A percentile compares a stretch with the other conserved stretches of the same genome.
Evolutionary conservation across 2,113 vertebrate genomes (phyloP).

Genomic region (Brachypodius melanocephalos): DNA sequence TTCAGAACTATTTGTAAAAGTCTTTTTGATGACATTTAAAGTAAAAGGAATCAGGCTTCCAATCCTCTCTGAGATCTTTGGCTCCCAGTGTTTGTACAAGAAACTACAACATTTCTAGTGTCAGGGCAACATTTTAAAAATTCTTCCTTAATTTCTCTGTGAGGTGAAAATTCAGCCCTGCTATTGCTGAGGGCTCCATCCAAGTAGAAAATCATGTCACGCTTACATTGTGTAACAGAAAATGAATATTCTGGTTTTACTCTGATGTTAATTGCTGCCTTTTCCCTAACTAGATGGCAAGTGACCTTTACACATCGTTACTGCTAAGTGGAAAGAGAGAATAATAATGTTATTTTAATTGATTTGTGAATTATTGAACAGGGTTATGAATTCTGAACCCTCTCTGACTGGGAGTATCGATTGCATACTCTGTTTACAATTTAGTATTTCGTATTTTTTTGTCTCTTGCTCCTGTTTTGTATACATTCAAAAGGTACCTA

Average conservation of each 20-base stretch:
- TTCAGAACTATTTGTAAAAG: background rate
- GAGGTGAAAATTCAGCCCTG: background rate
- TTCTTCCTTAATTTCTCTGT: background rate
- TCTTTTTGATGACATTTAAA: background rate
- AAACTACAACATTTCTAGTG: background rate
- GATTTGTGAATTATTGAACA: slow-evolving; percentile 80
- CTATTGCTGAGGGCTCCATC: slow-evolving; percentile 17
- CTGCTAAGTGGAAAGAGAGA: slow-evolving; percentile 70
- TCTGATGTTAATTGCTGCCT: slow-evolving; percentile 65
- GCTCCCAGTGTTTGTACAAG: background rate
- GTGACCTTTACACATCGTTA: slow-evolving; percentile 78
- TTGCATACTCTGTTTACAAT: slow-evolving; percentile 17
- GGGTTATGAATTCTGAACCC: slow-evolving; percentile 36
- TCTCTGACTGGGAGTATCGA: slow-evolving; percentile 55
- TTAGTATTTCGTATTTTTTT: background rate
- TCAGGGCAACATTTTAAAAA: background rate
- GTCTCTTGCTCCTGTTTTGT: background rate
- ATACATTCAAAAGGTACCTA: background rate
- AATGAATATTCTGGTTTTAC: slow-evolving; percentile 60
- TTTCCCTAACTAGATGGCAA: slow-evolving; percentile 59
- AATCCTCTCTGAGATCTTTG: background rate
- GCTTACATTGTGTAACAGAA: slow-evolving; percentile 43
- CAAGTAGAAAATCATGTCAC: slow-evolving; percentile 47
- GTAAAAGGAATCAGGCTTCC: background rate
- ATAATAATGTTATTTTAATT: slow-evolving; percentile 80